A percentile compares a stretch with the other conserved stretches of the same genome.
Evolutionary conservation across 2,797 vertebrate genomes (phyloP).

Genomic region (Schizopygopsis malacanthus): DNA sequence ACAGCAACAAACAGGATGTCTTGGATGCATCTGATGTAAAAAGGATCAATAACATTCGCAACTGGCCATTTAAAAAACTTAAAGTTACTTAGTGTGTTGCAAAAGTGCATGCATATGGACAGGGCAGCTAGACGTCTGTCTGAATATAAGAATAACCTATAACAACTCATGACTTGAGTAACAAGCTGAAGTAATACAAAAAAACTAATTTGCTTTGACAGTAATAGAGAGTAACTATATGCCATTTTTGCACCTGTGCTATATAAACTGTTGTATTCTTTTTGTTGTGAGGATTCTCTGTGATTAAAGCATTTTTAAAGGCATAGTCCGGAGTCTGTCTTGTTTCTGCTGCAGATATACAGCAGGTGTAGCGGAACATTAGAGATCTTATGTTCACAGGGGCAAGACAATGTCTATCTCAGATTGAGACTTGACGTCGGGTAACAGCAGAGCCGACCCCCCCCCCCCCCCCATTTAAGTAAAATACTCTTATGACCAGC

Average conservation of each 20-base stretch:
- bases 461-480: too few relatives aligned
- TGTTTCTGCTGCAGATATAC: background rate
- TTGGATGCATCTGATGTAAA: constrained; percentile 35
- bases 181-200: too few relatives aligned
- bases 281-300: background rate
- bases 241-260: too few relatives aligned
- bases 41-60: background rate
- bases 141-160: background rate
- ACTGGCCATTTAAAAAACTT: too few relatives aligned
- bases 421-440: too few relatives aligned
- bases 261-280: background rate
- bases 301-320: background rate
- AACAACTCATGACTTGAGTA: background rate
- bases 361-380: background rate
- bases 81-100: too few relatives aligned
- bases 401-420: too few relatives aligned
- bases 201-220: too few relatives aligned
- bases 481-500: too few relatives aligned
- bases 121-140: background rate
- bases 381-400: too few relatives aligned
- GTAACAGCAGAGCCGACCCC: too few relatives aligned
- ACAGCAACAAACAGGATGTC: constrained; percentile 5
- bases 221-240: too few relatives aligned
- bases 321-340: background rate
- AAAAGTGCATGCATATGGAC: background rate